Conservation (phyloP, 2,888 invertebrate genomes). For the Metellina segmentata region DNA sequence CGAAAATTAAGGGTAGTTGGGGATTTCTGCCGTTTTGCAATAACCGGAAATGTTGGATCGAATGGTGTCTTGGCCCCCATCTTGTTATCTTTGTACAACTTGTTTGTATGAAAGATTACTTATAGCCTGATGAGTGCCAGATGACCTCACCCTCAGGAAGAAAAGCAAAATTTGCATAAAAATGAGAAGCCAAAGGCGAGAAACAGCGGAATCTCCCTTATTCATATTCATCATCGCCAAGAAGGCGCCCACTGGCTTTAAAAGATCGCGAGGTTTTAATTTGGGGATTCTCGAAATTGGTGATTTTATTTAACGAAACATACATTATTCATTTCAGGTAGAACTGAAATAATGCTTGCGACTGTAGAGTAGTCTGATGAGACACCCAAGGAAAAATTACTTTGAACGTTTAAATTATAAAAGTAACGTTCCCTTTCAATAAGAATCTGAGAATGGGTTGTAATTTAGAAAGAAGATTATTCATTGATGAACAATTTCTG, state of each 20-base stretch:
- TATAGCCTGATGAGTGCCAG: not conserved
- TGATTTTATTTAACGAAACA: not conserved
- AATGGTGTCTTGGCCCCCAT: slow-evolving; percentile 18
- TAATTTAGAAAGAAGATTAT: no score
- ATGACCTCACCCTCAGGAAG: not conserved
- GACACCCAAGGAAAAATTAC: not conserved
- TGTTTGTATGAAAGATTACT: slow-evolving; percentile 3
- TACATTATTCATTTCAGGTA: no score
- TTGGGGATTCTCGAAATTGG: not conserved
- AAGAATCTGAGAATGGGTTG: not conserved
- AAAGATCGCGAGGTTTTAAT: not conserved
- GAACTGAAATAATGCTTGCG: no score
- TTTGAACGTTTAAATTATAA: not conserved
- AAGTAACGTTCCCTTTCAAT: not conserved
- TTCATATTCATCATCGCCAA: not conserved
- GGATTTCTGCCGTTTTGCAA: slow-evolving; percentile 41
- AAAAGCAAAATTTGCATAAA: slow-evolving; percentile 1
- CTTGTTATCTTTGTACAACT: slow-evolving; percentile 1
- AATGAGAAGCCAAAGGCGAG: not conserved
- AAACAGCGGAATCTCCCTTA: not conserved
- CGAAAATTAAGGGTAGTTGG: slow-evolving; percentile 38
- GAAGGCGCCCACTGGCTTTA: not conserved
- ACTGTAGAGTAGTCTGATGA: not conserved
- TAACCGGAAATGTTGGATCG: slow-evolving; percentile 38
- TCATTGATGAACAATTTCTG: no score